Percentiles rank a stretch among this genome's conserved stretches.
Conservation (phyloP, 2,113 vertebrate genomes). For the Manacus vitellinus region DNA sequence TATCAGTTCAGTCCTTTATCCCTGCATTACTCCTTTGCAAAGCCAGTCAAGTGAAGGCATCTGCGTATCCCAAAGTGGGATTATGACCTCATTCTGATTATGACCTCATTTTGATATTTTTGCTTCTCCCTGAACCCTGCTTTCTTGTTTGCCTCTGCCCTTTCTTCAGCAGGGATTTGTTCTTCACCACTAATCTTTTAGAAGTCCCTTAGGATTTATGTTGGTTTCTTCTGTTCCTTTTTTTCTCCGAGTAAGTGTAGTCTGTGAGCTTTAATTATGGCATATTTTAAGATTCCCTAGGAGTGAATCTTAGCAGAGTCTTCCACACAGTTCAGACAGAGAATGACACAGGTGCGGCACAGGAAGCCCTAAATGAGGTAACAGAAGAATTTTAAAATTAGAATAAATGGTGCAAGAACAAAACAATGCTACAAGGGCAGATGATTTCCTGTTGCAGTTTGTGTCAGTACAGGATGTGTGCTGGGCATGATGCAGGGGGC, state of each 20-base stretch:
- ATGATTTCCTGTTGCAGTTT: slow-evolving; percentile 19
- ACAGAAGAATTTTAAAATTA: slow-evolving; percentile 55
- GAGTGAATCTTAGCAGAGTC: not conserved
- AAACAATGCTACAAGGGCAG: slow-evolving; percentile 22
- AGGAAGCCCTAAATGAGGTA: slow-evolving; percentile 41
- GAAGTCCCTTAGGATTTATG: not conserved
- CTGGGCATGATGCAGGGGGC: not conserved
- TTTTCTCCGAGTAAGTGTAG: not conserved
- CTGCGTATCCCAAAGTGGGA: slow-evolving; percentile 10
- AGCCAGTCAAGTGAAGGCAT: not conserved
- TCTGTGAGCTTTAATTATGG: slow-evolving; percentile 22
- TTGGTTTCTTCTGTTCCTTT: not conserved
- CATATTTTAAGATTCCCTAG: slow-evolving; percentile 19
- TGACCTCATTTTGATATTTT: slow-evolving; percentile 41
- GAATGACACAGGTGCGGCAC: slow-evolving; percentile 17
- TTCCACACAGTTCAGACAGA: not conserved
- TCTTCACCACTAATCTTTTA: not conserved
- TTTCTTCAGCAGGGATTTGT: slow-evolving; percentile 7
- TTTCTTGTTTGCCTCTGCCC: not conserved
- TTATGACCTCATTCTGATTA: slow-evolving; percentile 43
- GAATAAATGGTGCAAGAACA: not conserved
- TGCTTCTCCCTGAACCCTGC: not conserved
- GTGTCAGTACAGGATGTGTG: not conserved
- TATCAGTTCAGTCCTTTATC: not conserved
- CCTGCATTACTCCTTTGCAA: not conserved